A percentile compares a stretch with the other conserved stretches of the same genome.
Conservation (phyloP, 2,797 vertebrate species). For the Dicrostonyx torquatus region DNA sequence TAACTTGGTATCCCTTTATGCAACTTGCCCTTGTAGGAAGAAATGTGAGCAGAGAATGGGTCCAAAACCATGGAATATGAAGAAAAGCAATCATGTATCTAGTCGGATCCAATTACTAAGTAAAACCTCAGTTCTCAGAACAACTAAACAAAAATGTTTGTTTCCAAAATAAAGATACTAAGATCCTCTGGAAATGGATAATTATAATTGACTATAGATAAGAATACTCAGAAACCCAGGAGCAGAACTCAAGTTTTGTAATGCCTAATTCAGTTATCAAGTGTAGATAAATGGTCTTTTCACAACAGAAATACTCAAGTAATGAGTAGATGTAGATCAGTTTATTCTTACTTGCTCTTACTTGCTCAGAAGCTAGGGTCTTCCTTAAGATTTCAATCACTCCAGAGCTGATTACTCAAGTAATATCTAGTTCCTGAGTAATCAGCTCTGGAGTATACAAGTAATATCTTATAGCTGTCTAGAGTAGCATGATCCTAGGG, state of each 20-base stretch:
- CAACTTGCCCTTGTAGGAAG: not conserved
- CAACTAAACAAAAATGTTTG: not conserved
- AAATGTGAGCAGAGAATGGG: not conserved
- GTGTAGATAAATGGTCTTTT: not conserved
- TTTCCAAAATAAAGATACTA: constrained; percentile 26
- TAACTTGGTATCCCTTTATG: constrained; percentile 11
- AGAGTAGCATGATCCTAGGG: not conserved
- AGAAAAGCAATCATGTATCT: constrained; percentile 8
- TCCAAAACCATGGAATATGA: not conserved
- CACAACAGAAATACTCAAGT: constrained; percentile 16
- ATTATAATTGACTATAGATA: not conserved
- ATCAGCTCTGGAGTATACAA: no score
- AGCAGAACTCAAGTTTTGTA: constrained; percentile 4
- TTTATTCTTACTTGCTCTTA: constrained; percentile 29
- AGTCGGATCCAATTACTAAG: not conserved
- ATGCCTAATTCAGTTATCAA: constrained; percentile 38
- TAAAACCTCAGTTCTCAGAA: constrained; percentile 19
- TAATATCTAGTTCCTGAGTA: not conserved
- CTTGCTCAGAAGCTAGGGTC: not conserved
- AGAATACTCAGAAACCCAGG: not conserved
- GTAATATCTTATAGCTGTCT: not conserved
- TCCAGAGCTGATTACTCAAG: not conserved
- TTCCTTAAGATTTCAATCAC: constrained; percentile 4
- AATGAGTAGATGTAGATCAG: not conserved
- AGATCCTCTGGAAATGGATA: not conserved